phyloP scores from a whole-genome alignment of 2,888 invertebrate genomes.

The Sphinx pinastri region DNA sequence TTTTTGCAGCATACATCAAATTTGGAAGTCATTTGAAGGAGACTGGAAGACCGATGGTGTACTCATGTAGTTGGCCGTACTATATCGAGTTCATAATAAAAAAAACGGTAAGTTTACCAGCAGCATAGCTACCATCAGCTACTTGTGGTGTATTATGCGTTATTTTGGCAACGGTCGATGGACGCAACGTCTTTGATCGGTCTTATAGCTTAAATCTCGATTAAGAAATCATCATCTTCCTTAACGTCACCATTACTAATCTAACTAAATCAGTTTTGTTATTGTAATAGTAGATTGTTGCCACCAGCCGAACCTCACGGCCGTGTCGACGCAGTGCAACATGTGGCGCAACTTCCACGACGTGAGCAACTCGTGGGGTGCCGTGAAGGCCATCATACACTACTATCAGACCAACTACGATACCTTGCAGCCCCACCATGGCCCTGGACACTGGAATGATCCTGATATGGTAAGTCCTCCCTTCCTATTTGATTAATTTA shows the following conservation, averaged over 20 bases:
- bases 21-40: constrained; percentile 87
- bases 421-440: constrained; percentile 77
- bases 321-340: constrained; percentile 83
- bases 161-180: too few species aligned
- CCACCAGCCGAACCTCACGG: constrained; percentile 80
- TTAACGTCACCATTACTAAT: too few species aligned
- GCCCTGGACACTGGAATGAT: constrained; percentile 89
- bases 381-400: constrained; percentile 78
- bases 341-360: constrained; percentile 88
- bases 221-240: too few species aligned
- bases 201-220: too few species aligned
- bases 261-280: too few species aligned
- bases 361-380: constrained; percentile 83
- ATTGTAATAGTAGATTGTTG: too few species aligned
- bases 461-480: constrained; percentile 86
- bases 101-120: constrained; percentile 68
- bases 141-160: too few species aligned
- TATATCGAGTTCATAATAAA: constrained; percentile 85
- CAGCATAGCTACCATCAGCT: not conserved
- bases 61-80: constrained; percentile 93
- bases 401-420: constrained; percentile 79
- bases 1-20: constrained; percentile 86
- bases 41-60: constrained; percentile 90
- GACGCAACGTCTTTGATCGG: too few species aligned
- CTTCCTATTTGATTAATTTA: too few species aligned